Evolutionary conservation across 53 echinoderm and acorn worm species (phyloP).

Genomic region (Temnopleurus reevesii): DNA sequence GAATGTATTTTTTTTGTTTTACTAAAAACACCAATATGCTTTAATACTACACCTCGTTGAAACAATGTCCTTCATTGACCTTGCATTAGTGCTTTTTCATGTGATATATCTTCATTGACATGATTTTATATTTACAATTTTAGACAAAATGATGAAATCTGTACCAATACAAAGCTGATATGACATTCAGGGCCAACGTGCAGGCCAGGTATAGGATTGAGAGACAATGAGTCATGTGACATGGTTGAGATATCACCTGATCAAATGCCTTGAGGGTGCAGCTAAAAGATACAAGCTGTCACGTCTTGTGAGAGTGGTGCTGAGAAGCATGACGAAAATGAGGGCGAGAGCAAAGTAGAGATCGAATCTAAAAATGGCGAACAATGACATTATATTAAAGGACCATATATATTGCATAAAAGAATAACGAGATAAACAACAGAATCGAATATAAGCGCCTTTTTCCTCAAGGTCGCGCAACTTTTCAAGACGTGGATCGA

Average conservation of each 20-base stretch:
- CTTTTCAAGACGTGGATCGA: too few relatives aligned
- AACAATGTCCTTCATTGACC: too few relatives aligned
- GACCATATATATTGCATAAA: not conserved
- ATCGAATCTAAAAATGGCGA: not conserved
- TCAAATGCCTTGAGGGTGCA: not conserved
- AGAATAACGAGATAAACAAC: too few relatives aligned
- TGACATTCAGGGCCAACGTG: not conserved
- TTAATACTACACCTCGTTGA: too few relatives aligned
- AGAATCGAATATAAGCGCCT: too few relatives aligned
- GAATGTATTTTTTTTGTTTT: too few relatives aligned
- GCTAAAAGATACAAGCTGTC: not conserved
- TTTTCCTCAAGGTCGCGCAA: too few relatives aligned
- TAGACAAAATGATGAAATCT: not conserved
- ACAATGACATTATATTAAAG: too few relatives aligned
- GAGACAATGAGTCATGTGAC: constrained; percentile 7
- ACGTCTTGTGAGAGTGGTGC: not conserved
- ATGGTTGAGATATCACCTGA: not conserved
- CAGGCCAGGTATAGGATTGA: not conserved
- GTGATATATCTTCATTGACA: not conserved
- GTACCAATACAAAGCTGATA: not conserved
- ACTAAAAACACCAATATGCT: too few relatives aligned
- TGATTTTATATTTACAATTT: not conserved
- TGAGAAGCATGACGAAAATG: not conserved
- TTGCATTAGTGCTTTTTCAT: too few relatives aligned
- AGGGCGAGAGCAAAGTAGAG: not conserved